Conservation (phyloP, 2,797 vertebrate genomes). For the Nasua narica region DNA sequence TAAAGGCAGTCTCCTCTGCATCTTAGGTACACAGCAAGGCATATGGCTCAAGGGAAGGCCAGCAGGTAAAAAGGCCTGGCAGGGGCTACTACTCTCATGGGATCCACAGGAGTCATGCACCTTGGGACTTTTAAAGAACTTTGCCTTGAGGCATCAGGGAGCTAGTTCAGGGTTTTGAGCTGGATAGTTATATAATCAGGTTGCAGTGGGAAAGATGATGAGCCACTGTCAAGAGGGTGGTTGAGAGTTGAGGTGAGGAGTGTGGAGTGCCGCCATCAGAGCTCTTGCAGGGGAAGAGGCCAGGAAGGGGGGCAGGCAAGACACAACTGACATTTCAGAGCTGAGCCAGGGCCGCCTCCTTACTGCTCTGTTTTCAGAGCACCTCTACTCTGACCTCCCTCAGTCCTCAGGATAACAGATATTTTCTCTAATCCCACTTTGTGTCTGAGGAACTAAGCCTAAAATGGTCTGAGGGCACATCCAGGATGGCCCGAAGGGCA, state of each 20-base stretch:
- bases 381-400: not conserved
- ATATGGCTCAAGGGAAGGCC: not conserved
- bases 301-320: not conserved
- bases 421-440: not conserved
- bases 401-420: not conserved
- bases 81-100: fast-evolving
- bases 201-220: not conserved
- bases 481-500: not conserved
- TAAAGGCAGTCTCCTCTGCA: not conserved
- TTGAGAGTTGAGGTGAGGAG: not conserved
- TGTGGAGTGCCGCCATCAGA: not conserved
- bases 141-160: not conserved
- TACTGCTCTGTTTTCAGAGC: not conserved
- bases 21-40: fast-evolving
- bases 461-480: not conserved
- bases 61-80: not conserved
- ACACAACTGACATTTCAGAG: not conserved
- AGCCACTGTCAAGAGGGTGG: not conserved
- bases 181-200: not conserved
- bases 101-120: not conserved
- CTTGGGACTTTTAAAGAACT: not conserved
- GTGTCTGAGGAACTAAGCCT: not conserved
- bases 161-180: not conserved
- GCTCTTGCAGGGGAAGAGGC: not conserved
- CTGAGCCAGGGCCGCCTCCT: not conserved